Evolutionary conservation across 2,797 vertebrate species (phyloP).

Genomic region (Argyrosomus regius): DNA sequence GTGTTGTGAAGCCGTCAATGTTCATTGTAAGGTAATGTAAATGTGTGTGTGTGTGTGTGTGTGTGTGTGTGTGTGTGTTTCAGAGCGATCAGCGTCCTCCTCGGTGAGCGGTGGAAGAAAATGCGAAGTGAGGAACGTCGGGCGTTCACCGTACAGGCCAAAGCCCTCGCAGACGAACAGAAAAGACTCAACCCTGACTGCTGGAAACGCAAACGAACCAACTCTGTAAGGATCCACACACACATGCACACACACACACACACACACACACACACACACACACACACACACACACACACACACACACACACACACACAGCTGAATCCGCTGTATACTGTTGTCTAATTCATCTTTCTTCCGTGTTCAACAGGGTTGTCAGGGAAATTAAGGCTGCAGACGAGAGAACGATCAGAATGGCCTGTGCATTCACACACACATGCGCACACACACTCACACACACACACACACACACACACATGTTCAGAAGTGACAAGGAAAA

Average conservation of each 20-base stretch:
- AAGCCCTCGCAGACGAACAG: slow-evolving; percentile 97
- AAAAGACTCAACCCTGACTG: slow-evolving; percentile 98
- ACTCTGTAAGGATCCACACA: slow-evolving; percentile 86
- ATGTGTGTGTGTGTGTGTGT: neutral
- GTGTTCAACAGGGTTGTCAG: slow-evolving; percentile 81
- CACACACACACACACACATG: slow-evolving; percentile 3
- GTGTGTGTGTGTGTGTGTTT: slow-evolving; percentile 5
- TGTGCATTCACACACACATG: slow-evolving; percentile 21
- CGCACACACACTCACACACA: slow-evolving; percentile 3
- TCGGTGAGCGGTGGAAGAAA: slow-evolving; percentile 98
- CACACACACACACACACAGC: slow-evolving; percentile 1
- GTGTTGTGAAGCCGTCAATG: neutral
- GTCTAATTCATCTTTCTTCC: slow-evolving; percentile 43
- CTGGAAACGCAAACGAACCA: slow-evolving; percentile 99
- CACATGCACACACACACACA: slow-evolving; percentile 10
- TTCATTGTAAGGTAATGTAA: neutral
- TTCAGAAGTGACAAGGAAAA: slow-evolving; percentile 17
- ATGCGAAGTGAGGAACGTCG: slow-evolving; percentile 96
- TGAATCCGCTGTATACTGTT: neutral
- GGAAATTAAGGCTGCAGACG: slow-evolving; percentile 73
- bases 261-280: neutral
- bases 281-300: neutral
- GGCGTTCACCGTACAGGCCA: slow-evolving; percentile 95
- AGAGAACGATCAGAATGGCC: slow-evolving; percentile 20
- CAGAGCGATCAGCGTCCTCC: slow-evolving; percentile 99